Percentiles rank a stretch among this genome's conserved stretches.
Conservation (phyloP, 2,113 vertebrate genomes). For the Abramis brama region DNA sequence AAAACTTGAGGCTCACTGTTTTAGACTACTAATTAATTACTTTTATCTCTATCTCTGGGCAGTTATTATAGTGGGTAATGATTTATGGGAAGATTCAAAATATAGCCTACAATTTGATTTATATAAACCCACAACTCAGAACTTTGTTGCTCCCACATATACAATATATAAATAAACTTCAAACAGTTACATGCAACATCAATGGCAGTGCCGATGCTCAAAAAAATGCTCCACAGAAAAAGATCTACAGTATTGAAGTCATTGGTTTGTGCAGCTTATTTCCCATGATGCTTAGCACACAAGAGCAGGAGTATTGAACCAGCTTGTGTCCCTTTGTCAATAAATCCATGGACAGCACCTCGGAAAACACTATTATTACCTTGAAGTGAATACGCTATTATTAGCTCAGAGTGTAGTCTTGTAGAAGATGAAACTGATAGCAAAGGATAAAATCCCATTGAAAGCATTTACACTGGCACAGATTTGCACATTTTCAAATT, state of each 20-base stretch:
- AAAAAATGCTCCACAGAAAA: not conserved
- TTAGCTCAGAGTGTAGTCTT: constrained; percentile 26
- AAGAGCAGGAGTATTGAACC: constrained; percentile 10
- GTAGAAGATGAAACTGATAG: constrained; percentile 7
- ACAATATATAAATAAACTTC: not conserved
- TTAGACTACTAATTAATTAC: constrained; percentile 13
- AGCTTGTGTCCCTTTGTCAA: not conserved
- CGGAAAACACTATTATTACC: constrained; percentile 27
- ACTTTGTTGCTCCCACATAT: not conserved
- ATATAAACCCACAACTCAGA: not conserved
- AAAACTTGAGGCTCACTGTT: not conserved
- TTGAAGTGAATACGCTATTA: not conserved
- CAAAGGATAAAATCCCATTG: not conserved
- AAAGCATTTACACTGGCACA: not conserved
- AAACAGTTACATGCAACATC: not conserved
- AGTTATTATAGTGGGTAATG: not conserved
- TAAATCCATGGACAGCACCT: constrained; percentile 29
- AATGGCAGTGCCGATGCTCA: not conserved
- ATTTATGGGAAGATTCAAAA: not conserved
- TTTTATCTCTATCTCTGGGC: not conserved
- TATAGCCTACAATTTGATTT: not conserved
- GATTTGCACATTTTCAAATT: constrained; percentile 5
- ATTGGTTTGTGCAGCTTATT: constrained; percentile 26
- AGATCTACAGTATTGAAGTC: not conserved
- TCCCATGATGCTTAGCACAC: constrained; percentile 31